A percentile compares a stretch with the other conserved stretches of the same genome.
Evolutionary conservation across 2,797 vertebrate genomes (phyloP).

Genomic region (Pelobates cultripes): DNA sequence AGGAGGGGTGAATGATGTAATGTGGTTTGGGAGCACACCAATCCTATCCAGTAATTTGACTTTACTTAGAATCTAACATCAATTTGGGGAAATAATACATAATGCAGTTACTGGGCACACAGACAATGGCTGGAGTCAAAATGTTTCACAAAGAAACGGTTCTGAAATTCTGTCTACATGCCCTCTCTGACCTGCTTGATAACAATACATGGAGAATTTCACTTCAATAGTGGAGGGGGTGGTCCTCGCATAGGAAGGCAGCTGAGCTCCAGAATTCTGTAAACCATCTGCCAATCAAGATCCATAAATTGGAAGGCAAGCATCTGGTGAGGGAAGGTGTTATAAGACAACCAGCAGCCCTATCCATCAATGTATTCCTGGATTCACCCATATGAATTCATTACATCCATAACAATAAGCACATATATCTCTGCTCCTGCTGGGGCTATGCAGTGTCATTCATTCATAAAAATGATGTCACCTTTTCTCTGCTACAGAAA

Average conservation of each 20-base stretch:
- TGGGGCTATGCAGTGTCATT: background rate
- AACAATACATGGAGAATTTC: conserved; percentile 55
- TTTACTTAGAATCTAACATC: background rate
- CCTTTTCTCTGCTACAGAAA: background rate
- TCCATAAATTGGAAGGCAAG: conserved; percentile 29
- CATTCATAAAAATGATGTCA: background rate
- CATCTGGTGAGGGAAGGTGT: conserved; percentile 53
- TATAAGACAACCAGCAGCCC: conserved; percentile 24
- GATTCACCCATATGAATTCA: conserved; percentile 26
- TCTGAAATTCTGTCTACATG: conserved; percentile 56
- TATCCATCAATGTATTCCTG: conserved; percentile 49
- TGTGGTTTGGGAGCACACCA: background rate
- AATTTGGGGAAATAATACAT: background rate
- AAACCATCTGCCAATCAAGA: conserved; percentile 51
- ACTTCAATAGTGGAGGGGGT: conserved; percentile 37
- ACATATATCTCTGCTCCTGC: background rate
- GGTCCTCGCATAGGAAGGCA: conserved; percentile 29
- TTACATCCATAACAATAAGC: conserved; percentile 7
- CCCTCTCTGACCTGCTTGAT: conserved; percentile 51
- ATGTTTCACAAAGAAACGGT: conserved; percentile 50
- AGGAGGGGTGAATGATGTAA: background rate
- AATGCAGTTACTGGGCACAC: conserved; percentile 27
- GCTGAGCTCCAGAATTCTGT: conserved; percentile 49
- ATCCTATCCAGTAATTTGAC: background rate
- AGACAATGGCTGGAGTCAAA: conserved; percentile 45